Conservation (phyloP, 2,113 vertebrate genomes). For the Aegithalos caudatus region DNA sequence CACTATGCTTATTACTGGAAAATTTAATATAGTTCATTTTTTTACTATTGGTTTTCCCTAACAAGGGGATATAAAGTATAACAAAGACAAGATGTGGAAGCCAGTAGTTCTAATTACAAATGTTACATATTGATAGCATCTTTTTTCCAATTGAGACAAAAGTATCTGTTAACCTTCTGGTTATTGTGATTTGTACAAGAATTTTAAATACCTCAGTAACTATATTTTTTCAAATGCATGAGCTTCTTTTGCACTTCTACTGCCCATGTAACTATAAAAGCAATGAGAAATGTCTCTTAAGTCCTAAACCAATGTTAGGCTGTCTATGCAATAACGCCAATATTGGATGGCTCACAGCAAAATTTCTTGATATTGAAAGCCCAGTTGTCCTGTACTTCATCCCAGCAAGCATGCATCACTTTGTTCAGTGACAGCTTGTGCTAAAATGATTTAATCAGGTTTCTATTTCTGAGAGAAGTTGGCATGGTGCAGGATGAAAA, state of each 20-base stretch:
- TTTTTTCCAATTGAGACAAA: slow-evolving; percentile 1
- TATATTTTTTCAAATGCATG: not conserved
- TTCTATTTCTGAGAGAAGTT: not conserved
- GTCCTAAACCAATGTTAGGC: not conserved
- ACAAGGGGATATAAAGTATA: not conserved
- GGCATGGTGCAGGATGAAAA: not conserved
- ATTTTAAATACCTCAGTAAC: not conserved
- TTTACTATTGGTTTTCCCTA: not conserved
- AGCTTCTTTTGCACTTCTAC: not conserved
- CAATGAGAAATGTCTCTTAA: not conserved
- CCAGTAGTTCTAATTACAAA: not conserved
- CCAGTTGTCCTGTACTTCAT: not conserved
- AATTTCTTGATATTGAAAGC: not conserved
- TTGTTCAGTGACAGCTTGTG: not conserved
- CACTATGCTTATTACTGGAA: not conserved
- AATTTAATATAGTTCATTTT: not conserved
- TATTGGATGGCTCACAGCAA: not conserved
- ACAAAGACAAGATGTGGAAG: not conserved
- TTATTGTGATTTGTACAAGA: not conserved
- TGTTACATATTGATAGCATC: not conserved
- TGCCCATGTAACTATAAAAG: not conserved
- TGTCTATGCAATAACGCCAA: not conserved
- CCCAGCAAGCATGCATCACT: not conserved
- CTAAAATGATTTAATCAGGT: not conserved
- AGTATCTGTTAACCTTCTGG: not conserved